Base-by-base conservation (phyloP, 2,797 vertebrate species). In the Anomalospiza imberbis region DNA sequence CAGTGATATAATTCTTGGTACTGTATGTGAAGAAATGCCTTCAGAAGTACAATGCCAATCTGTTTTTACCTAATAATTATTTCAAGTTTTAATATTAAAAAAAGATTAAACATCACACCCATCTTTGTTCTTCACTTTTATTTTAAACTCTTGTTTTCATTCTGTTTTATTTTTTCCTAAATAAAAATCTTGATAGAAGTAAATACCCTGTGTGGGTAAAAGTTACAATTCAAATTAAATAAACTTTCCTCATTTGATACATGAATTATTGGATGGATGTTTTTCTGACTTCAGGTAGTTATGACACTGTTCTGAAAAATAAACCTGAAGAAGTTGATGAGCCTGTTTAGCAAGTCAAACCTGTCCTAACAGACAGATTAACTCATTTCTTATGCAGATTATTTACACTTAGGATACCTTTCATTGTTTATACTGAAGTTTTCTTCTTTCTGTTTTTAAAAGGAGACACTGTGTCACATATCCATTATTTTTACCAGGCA, bases 21-120 rank as follows among this genome's bases (percentile, higher is more conserved):
- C 96, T 91, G 80, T 89, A 95, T 88, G 91, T 91, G 96, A 97
- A 94, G 86, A 96, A 97, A 97, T 91, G 94, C 95, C 95, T 96
- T 94, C 89, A 38, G 65, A 96, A 96, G 83, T 93, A 96, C 88
- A 97, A 97, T 34, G 85, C 73, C 85, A 91, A 75, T 55, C 58
- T 70, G 31, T 16, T 96, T 97, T 95, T 94, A 96, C 90, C 94
- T n/a, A 91, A 87, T 55, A 91, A 92, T 26, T 91, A 89, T 62
- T 88, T 72, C 17, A 92, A 94, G 54, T 89, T 95, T 96, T 91
- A 68, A 75, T 67, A 31, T 54, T 21, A 12, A 75, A 75, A 55
- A 83, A 66, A 38, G 22, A 38, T 17, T 31, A 53, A 36, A 47
- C 20, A 19, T 54, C 38, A 36, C 34, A 19, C 13, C 6, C 15